phyloP scores from a whole-genome alignment of 2,888 invertebrate genomes.

The Thysanoteuthis rhombus region DNA sequence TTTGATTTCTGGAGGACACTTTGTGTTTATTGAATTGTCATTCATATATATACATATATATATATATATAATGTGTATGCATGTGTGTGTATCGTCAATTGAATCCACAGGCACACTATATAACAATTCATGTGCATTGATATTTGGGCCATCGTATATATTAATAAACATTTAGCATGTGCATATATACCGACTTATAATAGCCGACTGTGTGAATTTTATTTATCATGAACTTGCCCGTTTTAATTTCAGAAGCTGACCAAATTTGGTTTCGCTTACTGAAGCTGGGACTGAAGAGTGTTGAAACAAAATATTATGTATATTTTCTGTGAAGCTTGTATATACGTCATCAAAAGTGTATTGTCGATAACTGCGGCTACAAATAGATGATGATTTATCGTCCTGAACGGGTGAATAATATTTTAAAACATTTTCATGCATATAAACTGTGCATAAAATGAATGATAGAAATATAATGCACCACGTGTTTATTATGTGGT shows the following conservation, averaged over 20 bases:
- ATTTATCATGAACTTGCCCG: neutral
- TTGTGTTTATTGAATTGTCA: too few relatives aligned
- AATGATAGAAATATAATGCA: neutral
- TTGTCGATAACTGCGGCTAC: too few relatives aligned
- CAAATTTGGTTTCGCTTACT: too few relatives aligned
- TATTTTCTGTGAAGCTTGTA: neutral
- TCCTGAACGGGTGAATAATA: slow-evolving; percentile 16
- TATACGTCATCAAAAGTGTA: neutral
- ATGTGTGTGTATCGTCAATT: neutral
- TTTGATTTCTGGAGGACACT: too few relatives aligned
- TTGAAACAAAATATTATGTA: neutral
- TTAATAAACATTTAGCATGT: neutral
- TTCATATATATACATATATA: neutral
- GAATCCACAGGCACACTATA: neutral
- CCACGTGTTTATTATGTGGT: neutral
- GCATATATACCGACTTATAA: neutral
- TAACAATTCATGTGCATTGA: neutral
- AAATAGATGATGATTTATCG: neutral
- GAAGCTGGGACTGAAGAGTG: neutral
- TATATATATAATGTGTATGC: neutral
- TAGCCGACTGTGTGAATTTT: neutral
- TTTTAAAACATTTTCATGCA: neutral
- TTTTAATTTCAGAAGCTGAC: neutral
- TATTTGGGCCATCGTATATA: neutral
- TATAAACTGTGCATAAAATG: neutral